phyloP scores from a whole-genome alignment of 2,113 vertebrate genomes.

The Dromiciops gliroides region DNA sequence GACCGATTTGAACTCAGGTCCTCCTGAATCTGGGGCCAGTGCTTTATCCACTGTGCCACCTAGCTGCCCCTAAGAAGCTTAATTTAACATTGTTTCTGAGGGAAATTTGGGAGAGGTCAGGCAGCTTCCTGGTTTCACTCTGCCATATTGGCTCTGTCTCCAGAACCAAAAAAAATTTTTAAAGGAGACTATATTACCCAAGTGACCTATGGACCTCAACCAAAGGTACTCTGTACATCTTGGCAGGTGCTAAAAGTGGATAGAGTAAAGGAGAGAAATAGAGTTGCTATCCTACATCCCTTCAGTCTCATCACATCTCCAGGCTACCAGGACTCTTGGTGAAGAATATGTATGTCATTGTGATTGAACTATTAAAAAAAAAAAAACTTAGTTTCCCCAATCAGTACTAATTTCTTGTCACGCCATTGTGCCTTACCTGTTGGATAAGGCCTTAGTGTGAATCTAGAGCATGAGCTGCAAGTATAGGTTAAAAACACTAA shows the following conservation, averaged over 20 bases:
- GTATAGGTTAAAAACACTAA: neutral
- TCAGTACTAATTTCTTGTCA: neutral
- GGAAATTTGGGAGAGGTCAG: no score
- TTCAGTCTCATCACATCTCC: neutral
- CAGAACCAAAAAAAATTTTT: neutral
- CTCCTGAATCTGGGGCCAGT: no score
- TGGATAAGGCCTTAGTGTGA: neutral
- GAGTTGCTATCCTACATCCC: neutral
- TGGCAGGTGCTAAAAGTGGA: neutral
- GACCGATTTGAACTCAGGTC: no score
- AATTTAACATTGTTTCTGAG: no score
- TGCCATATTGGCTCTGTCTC: no score
- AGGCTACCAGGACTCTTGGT: neutral
- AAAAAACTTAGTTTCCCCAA: neutral
- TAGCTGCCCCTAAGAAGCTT: no score
- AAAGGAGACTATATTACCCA: neutral
- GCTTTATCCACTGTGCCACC: no score
- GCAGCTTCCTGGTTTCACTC: no score
- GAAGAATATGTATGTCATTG: neutral
- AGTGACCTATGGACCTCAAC: neutral
- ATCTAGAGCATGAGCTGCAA: neutral
- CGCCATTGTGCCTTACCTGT: neutral
- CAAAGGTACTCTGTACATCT: neutral
- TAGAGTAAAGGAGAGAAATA: neutral
- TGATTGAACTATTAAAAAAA: neutral